Base-by-base conservation (phyloP, 1,140 invertebrate species). In the Atopsyche davidsoni region DNA sequence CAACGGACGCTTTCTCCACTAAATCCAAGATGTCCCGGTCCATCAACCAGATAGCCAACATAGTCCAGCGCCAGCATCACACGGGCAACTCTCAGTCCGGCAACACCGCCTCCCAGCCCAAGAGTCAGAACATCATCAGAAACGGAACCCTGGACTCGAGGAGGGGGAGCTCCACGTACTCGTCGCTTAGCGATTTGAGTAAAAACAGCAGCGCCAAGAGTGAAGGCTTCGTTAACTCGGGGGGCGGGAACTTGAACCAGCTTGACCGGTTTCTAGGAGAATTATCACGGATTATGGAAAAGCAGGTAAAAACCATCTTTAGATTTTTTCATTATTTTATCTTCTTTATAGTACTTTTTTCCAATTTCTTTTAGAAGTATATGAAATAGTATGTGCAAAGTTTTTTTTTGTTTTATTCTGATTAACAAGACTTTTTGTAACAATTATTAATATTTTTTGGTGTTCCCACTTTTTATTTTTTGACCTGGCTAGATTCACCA, bases 241-340 rank as follows among this genome's bases (percentile, higher is more conserved):
- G 47, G 16, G 69, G 75, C 16, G 80, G 82, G 51, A 73, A 79
- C 55, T 60, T 85, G 1, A 78, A 79, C 58, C 81, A 85, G 60
- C 62, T 86, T 7, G 77, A 77, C 32, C 82, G 80, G 59, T 69
- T 81, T 47, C 63, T 85, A 0, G 78, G 79, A 19, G 83, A 86
- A 64, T 69, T 85, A 17, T 64, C 68, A 11, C 67, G 81, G 39
- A 75, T 79, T 22, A 72, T 84, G 31, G 75, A 78, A 50, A 79
- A 80, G 71, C 71, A 73, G 68, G 75, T 76, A 59, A 61, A 53
- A 28, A n/a, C 24, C 6, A 28, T 28, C 24, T n/a, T n/a, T n/a
- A n/a, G n/a, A n/a, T n/a, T n/a, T n/a, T n/a, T n/a, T n/a, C n/a
- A n/a, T n/a, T n/a, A n/a, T n/a, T n/a, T n/a, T n/a, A n/a, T n/a